Conservation (phyloP, 2,113 vertebrate genomes). For the Colistium nudipinnis region DNA sequence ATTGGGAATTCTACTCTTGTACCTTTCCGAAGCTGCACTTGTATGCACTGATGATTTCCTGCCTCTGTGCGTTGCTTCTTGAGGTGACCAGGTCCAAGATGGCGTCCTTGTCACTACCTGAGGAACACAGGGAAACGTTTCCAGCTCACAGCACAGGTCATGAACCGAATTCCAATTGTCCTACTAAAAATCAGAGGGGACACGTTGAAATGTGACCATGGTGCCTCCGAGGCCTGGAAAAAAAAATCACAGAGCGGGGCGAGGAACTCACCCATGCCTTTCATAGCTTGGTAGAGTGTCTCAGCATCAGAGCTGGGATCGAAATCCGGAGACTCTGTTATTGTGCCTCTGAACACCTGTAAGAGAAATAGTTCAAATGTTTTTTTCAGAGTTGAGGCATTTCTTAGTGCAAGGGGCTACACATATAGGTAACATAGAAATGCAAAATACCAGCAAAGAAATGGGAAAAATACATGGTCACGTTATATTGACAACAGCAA, state of each 20-base stretch:
- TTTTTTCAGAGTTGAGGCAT: conserved; percentile 5
- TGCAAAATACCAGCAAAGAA: too few relatives aligned
- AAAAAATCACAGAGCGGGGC: neutral
- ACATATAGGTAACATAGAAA: too few relatives aligned
- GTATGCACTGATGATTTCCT: conserved; percentile 88
- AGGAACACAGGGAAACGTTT: conserved; percentile 19
- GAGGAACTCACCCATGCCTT: conserved; percentile 89
- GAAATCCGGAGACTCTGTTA: conserved; percentile 86
- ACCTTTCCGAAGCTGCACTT: conserved; percentile 95
- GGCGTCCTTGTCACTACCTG: conserved; percentile 96
- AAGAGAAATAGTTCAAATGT: conserved; percentile 7
- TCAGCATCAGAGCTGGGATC: conserved; percentile 89
- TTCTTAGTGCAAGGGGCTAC: neutral
- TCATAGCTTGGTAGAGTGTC: conserved; percentile 93
- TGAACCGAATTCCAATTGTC: neutral
- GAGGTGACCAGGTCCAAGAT: conserved; percentile 92
- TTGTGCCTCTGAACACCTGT: conserved; percentile 90
- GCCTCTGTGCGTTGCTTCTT: conserved; percentile 91
- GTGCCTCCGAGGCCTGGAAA: neutral
- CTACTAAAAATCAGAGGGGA: neutral
- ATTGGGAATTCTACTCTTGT: conserved; percentile 27
- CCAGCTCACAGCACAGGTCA: neutral
- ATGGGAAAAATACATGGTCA: too few relatives aligned
- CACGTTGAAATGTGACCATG: conserved; percentile 27
- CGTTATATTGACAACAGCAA: too few relatives aligned